Evolutionary conservation across 2,888 invertebrate genomes (phyloP).

Genomic region (Pollenia amentaria): DNA sequence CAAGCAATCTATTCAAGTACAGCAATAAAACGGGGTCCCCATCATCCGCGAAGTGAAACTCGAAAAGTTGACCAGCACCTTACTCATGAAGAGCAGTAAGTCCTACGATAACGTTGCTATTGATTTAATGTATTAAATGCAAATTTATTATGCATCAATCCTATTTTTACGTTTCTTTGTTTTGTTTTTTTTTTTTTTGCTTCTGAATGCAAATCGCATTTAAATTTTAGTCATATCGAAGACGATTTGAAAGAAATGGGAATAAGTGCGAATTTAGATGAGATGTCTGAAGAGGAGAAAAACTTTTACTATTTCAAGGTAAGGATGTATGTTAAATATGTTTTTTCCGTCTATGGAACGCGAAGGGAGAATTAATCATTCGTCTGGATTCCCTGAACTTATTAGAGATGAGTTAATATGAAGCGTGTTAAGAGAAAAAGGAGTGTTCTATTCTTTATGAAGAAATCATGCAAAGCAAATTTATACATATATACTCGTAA

Average conservation of each 20-base stretch:
- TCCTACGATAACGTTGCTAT: constrained; percentile 32
- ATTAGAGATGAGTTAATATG: no score
- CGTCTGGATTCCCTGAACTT: no score
- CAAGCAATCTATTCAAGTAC: constrained; percentile 77
- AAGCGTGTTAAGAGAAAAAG: no score
- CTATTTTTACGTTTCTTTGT: neutral
- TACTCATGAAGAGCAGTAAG: constrained; percentile 91
- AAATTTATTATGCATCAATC: neutral
- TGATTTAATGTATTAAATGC: neutral
- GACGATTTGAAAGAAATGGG: constrained; percentile 90
- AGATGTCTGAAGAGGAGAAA: constrained; percentile 92
- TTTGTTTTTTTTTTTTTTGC: no score
- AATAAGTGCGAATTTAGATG: constrained; percentile 86
- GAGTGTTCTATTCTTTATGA: no score
- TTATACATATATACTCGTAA: no score
- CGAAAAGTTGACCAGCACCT: constrained; percentile 88
- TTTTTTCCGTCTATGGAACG: no score
- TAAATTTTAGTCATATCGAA: constrained; percentile 89
- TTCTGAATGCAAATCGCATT: neutral
- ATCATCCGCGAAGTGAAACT: constrained; percentile 88
- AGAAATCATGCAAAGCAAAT: no score
- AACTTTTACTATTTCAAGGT: constrained; percentile 85
- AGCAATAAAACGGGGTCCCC: constrained; percentile 87
- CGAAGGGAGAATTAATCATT: no score
- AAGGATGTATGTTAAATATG: constrained; percentile 24